Conservation (phyloP, 2,797 vertebrate genomes). For the Dendrocincla tyrannina region DNA sequence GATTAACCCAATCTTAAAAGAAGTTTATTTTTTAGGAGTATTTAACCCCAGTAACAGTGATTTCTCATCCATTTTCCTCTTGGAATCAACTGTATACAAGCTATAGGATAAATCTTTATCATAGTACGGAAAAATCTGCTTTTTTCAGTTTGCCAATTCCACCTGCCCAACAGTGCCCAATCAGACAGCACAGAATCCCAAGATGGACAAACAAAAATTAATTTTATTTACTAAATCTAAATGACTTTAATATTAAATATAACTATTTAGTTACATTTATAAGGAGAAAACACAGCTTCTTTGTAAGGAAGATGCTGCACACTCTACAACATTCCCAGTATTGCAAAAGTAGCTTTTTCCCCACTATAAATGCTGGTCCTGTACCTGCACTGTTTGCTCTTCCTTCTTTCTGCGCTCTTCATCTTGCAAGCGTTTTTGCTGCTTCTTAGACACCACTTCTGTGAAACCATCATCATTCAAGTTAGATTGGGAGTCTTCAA, state of each 20-base stretch:
- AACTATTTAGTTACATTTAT: background rate
- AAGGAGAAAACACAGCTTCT: background rate
- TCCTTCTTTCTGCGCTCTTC: constrained; percentile 98
- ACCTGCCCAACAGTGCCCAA: background rate
- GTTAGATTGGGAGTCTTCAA: constrained; percentile 94
- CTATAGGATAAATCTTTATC: background rate
- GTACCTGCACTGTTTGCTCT: constrained; percentile 93
- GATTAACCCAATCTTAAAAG: background rate
- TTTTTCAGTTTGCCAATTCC: background rate
- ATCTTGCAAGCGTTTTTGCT: constrained; percentile 97
- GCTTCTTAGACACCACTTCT: constrained; percentile 97
- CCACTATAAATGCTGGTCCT: background rate
- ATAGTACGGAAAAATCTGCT: background rate
- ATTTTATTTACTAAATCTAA: background rate
- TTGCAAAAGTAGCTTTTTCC: background rate
- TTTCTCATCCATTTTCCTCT: background rate
- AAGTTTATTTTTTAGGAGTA: background rate
- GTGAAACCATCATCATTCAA: constrained; percentile 96
- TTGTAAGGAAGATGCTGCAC: background rate
- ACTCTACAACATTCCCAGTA: background rate
- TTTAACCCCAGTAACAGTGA: background rate
- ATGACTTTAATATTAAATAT: background rate
- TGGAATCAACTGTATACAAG: background rate
- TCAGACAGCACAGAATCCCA: background rate
- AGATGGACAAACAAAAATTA: background rate